These are phyloP conservation scores for Rhinogobio ventralis DNA, from an alignment of 2,797 vertebrate genomes.

Conservation along the genomic window DNA sequence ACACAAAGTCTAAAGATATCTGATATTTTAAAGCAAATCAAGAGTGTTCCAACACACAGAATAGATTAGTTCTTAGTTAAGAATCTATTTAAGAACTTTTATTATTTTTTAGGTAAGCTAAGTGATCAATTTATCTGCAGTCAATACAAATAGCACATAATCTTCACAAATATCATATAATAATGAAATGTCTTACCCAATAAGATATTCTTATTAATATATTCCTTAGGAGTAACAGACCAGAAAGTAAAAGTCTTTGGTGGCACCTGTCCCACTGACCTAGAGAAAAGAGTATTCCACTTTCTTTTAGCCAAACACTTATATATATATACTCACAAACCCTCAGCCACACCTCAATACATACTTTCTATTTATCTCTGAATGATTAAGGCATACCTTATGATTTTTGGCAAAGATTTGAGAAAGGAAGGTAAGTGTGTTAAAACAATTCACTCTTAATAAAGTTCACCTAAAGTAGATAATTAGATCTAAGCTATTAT, in stretches of 20 bases:
- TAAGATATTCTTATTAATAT: background rate
- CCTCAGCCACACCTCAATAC: background rate
- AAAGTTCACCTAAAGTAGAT: conserved; percentile 20
- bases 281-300: background rate
- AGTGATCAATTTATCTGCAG: background rate
- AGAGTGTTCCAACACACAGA: background rate
- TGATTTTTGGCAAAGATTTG: conserved; percentile 10
- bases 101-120: background rate
- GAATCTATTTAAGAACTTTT: background rate
- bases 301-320: too few species aligned
- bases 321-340: background rate
- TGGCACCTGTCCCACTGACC: background rate
- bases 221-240: too few species aligned
- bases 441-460: conserved; percentile 25
- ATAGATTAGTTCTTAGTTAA: background rate
- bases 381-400: background rate
- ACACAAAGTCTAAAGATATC: background rate
- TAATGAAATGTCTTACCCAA: background rate
- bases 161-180: background rate
- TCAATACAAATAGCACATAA: background rate
- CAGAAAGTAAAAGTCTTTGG: background rate
- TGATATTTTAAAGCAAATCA: background rate
- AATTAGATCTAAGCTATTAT: conserved; percentile 32
- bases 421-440: conserved; percentile 10
- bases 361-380: background rate